These are phyloP conservation scores for Maniola jurtina DNA, from an alignment of 1,140 invertebrate genomes.

Conservation along the genomic window DNA sequence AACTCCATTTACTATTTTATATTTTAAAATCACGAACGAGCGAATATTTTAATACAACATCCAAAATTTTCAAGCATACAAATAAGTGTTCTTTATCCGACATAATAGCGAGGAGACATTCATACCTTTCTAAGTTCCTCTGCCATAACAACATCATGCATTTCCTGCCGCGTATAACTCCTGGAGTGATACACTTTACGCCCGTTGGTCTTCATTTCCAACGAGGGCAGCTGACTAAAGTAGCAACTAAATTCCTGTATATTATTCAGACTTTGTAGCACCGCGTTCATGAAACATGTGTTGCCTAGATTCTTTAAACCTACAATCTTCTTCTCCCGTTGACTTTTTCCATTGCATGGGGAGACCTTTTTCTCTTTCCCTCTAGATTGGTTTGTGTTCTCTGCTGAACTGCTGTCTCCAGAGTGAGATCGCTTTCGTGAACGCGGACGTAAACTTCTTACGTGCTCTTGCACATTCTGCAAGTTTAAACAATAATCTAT, in stretches of 20 bases:
- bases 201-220: conserved; percentile 83
- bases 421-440: conserved; percentile 82
- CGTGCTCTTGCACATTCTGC: conserved; percentile 75
- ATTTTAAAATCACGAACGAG: too few relatives aligned
- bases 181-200: conserved; percentile 82
- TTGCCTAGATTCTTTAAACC: conserved; percentile 92
- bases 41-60: too few relatives aligned
- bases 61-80: too few relatives aligned
- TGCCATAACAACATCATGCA: conserved; percentile 85
- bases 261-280: conserved; percentile 91
- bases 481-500: conserved; percentile 25
- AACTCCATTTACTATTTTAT: too few relatives aligned
- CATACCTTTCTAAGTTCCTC: conserved; percentile 87
- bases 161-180: conserved; percentile 79
- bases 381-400: conserved; percentile 65
- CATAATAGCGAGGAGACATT: too few relatives aligned
- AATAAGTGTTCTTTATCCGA: too few relatives aligned
- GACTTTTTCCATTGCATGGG: conserved; percentile 61
- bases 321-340: conserved; percentile 83
- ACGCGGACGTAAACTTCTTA: conserved; percentile 80
- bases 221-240: conserved; percentile 87
- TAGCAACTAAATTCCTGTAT: conserved; percentile 92
- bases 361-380: conserved; percentile 74
- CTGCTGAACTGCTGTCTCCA: conserved; percentile 78
- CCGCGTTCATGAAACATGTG: conserved; percentile 94